Base-by-base conservation (phyloP, 2,888 invertebrate species). In the Epirrita christyi region DNA sequence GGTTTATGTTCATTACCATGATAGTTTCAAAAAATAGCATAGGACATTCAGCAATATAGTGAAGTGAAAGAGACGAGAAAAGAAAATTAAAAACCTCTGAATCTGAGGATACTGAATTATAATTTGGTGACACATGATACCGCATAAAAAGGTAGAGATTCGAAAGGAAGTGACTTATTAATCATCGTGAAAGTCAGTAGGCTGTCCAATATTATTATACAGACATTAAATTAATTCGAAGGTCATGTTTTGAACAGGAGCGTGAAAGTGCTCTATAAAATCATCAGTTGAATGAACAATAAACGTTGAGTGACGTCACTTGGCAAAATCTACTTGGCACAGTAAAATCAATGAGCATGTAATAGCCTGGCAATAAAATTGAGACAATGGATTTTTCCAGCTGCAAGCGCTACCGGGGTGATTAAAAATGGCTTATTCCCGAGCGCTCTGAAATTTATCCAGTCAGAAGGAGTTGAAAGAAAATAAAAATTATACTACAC, bases 371-470 rank as follows among this genome's bases (percentile, higher is more conserved):
- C 45, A 65, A 60, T 60, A 58, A 60, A 59, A 44, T 55, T 52
- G 59, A 74, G 73, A 84, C 83, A 85, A 81, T 82, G 72, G 73
- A 63, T 70, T 72, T 77, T 73, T 75, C 70, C 78, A 79, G 73
- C 73, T 75, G 80, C 66, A 47, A 42, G 14, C 49, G 34, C 63
- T 55, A 62, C 59, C 64, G 54, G 66, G 67, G 70, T 71, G 78
- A 84, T 84, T 80, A 47, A n/a, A 40, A 47, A 38, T 1, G 47
- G 55, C 36, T 11, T 27, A 15, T 34, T 55, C 55, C 34, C 29
- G 43, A 43, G 21, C 42, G 37, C 36, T 15, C 50, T 28, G 2
- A 40, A 29, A 7, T 80, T 81, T 78, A 80, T 32, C 10, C 8
- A 14, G 9, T 7, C 32, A 32, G 8, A 32, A 32, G 32, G 32